Evolutionary conservation across 2,113 vertebrate species (phyloP).

Genomic region (Zosterops hypoxanthus): DNA sequence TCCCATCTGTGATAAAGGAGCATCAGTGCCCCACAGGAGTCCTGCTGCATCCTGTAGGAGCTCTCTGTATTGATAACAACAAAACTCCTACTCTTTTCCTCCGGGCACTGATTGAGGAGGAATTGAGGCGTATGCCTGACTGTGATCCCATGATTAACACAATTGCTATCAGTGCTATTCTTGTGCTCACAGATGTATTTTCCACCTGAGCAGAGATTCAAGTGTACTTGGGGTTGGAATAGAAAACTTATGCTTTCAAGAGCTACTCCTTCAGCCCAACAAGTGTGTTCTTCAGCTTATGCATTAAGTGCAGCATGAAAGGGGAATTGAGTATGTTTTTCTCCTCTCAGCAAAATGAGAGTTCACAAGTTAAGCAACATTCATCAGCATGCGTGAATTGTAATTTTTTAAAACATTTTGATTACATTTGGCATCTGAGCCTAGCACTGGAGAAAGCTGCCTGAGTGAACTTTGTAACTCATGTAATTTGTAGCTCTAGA

Average conservation of each 20-base stretch:
- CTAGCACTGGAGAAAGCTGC: neutral
- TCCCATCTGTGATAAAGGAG: neutral
- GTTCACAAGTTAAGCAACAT: neutral
- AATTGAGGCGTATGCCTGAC: neutral
- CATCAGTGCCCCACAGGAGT: neutral
- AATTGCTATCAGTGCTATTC: neutral
- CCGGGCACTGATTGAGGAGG: neutral
- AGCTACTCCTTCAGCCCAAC: neutral
- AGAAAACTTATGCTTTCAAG: neutral
- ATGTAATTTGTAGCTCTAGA: neutral
- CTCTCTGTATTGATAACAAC: neutral
- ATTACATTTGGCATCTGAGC: neutral
- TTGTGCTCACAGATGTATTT: neutral
- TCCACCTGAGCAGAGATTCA: neutral
- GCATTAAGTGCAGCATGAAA: neutral
- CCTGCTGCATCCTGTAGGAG: accelerated
- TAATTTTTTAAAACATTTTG: neutral
- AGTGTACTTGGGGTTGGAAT: neutral
- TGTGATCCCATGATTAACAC: neutral
- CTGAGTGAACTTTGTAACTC: neutral
- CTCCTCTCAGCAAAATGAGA: neutral
- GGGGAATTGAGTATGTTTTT: neutral
- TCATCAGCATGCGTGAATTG: neutral
- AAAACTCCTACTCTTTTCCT: too few relatives aligned
- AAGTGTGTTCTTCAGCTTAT: neutral